Conservation (phyloP, 2,888 invertebrate genomes). For the Pollenia griseotomentosa region DNA sequence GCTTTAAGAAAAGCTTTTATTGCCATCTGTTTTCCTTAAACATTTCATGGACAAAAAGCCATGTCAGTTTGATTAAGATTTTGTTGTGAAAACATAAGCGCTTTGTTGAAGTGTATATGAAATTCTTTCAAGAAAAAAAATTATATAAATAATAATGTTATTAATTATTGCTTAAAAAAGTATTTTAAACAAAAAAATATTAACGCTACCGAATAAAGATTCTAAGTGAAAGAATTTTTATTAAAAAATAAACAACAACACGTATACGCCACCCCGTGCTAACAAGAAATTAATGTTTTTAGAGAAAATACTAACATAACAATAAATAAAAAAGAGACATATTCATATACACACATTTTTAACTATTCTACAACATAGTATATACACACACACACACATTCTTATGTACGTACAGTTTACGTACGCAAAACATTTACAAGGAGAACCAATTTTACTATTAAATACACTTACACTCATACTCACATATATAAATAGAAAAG, state of each 20-base stretch:
- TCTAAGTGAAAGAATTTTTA: background rate
- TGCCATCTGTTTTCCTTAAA: constrained; percentile 65
- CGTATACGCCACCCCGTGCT: constrained; percentile 60
- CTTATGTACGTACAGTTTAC: background rate
- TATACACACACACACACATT: constrained; percentile 15
- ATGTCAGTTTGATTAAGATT: constrained; percentile 64
- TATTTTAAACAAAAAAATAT: constrained; percentile 14
- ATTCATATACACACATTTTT: constrained; percentile 64
- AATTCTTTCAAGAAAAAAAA: constrained; percentile 9
- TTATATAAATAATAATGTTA: constrained; percentile 23
- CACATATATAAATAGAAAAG: background rate
- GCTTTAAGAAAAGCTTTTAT: constrained; percentile 49
- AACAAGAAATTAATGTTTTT: constrained; percentile 10
- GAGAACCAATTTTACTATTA: constrained; percentile 24
- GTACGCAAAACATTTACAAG: background rate
- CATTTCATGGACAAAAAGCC: constrained; percentile 19
- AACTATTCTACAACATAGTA: constrained; percentile 11
- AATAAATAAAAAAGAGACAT: background rate
- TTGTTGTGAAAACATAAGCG: constrained; percentile 67
- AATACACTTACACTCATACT: background rate
- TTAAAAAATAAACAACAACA: constrained; percentile 38
- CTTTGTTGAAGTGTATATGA: constrained; percentile 37
- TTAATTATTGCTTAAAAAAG: constrained; percentile 6
- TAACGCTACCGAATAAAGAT: constrained; percentile 20
- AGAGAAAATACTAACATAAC: constrained; percentile 25